Evolutionary conservation across 2,888 invertebrate genomes (phyloP).

Genomic region (Creontiades dilutus): DNA sequence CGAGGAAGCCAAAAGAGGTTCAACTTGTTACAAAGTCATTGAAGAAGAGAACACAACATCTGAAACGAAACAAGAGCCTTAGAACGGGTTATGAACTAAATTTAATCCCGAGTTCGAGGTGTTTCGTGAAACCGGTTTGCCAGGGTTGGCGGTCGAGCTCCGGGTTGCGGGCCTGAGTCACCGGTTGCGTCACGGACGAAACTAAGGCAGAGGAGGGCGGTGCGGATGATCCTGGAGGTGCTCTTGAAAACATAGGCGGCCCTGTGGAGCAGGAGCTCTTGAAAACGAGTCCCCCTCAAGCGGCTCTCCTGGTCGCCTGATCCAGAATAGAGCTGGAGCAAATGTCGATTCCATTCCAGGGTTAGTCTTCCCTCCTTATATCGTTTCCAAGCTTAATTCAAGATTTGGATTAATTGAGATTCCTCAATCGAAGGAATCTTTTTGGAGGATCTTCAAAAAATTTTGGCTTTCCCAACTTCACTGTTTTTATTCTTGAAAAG

Average conservation of each 20-base stretch:
- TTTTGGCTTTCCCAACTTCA: too few species aligned
- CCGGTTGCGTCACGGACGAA: not conserved
- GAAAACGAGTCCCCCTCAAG: not conserved
- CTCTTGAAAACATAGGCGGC: not conserved
- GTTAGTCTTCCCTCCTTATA: too few species aligned
- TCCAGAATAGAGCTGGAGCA: too few species aligned
- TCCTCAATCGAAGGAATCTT: too few species aligned
- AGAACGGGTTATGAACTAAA: not conserved
- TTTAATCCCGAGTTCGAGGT: constrained; percentile 10
- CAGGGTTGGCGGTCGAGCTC: not conserved
- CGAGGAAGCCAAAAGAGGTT: not conserved
- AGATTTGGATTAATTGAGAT: too few species aligned
- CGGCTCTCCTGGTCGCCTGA: too few species aligned
- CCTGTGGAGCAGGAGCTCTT: not conserved
- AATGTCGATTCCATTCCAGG: too few species aligned
- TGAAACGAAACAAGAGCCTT: not conserved
- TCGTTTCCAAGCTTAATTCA: too few species aligned
- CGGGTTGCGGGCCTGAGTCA: not conserved
- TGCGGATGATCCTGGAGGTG: not conserved
- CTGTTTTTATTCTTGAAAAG: too few species aligned
- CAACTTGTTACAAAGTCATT: too few species aligned
- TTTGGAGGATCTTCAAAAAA: too few species aligned
- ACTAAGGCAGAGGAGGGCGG: not conserved
- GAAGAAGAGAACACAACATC: too few species aligned
- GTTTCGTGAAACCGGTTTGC: not conserved